Evolutionary conservation across 2,888 invertebrate species (phyloP), one percentile per base, ranked within the genome.

Genomic region (Endotricha flammealis): DNA sequence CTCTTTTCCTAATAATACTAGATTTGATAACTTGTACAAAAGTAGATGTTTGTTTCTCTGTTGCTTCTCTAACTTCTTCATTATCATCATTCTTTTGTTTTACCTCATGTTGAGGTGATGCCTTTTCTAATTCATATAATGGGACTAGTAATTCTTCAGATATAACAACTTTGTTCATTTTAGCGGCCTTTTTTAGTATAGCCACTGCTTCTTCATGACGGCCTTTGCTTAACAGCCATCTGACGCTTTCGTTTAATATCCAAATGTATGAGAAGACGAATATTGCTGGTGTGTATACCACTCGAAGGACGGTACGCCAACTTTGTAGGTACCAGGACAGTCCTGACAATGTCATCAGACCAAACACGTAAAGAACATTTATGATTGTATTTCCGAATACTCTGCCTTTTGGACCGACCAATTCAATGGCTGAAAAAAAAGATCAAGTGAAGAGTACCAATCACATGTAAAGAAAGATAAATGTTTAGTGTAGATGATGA

Each of bases 141-240:
- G 78, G 74, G 0, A 66, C 52, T 4, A 89, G 49, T 6, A 76
- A 63, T 22, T 86, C 67, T 4, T 85, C 77, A n/a, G 82, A 57
- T 31, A 89, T 44, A 39, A 77, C 64, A 0, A 88, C 76, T 17
- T 87, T 87, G 46, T 93, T 93, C 38, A 91, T 87, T 57, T 83
- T 88, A 0, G 93, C 91, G 13, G 93, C 91, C 58, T 87, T 90
- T n/a, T 81, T 85, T 1, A 93, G 66, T 8, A 92, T 90, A 4
- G 58, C 66, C 33, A 90, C 83, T 0, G 93, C 93, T 57, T 92
- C 90, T 0, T 90, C 87, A 29, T 88, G 83, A 39, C 89, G 85
- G 3, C 90, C 90, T 64, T 92, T 92, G 33, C 91, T 91, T 7
- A 94, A 62, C 3, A 95, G 78, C 95, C 95, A 95, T 50, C 95